phyloP scores from a whole-genome alignment of 2,113 vertebrate species.

The Spea multiplicata region DNA sequence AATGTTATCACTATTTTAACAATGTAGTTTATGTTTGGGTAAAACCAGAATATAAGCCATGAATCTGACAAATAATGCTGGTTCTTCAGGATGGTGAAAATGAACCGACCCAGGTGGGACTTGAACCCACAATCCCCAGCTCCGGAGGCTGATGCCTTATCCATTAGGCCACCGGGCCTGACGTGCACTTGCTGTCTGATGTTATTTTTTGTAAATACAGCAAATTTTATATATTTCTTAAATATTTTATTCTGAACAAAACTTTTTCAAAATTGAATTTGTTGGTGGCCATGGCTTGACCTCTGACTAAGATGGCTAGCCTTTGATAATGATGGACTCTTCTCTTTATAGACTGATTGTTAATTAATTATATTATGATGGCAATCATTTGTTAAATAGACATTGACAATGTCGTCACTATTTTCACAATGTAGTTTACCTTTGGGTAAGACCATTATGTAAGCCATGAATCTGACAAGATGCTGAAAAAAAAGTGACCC shows the following conservation, averaged over 20 bases:
- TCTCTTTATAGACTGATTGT: too few relatives aligned
- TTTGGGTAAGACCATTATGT: too few relatives aligned
- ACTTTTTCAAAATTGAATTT: not conserved
- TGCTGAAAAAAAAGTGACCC: too few relatives aligned
- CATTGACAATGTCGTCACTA: too few relatives aligned
- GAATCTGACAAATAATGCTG: not conserved
- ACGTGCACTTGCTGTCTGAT: too few relatives aligned
- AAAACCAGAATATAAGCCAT: not conserved
- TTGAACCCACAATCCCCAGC: constrained; percentile 98
- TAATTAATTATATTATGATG: too few relatives aligned
- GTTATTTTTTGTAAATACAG: not conserved
- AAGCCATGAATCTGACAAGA: too few relatives aligned
- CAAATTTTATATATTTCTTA: not conserved
- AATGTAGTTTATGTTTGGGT: not conserved
- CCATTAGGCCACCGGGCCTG: constrained; percentile 12
- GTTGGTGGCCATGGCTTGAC: not conserved
- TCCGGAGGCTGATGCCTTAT: constrained; percentile 98
- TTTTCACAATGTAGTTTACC: too few relatives aligned
- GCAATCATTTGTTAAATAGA: too few relatives aligned
- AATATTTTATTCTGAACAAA: not conserved
- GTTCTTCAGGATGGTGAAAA: not conserved
- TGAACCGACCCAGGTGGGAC: constrained; percentile 73
- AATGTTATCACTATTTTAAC: not conserved
- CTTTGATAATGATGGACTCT: too few relatives aligned
- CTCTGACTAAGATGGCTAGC: too few relatives aligned